A percentile compares a stretch with the other conserved stretches of the same genome.
phyloP scores from a whole-genome alignment of 1,140 invertebrate species.

The Micrasema minimum region DNA sequence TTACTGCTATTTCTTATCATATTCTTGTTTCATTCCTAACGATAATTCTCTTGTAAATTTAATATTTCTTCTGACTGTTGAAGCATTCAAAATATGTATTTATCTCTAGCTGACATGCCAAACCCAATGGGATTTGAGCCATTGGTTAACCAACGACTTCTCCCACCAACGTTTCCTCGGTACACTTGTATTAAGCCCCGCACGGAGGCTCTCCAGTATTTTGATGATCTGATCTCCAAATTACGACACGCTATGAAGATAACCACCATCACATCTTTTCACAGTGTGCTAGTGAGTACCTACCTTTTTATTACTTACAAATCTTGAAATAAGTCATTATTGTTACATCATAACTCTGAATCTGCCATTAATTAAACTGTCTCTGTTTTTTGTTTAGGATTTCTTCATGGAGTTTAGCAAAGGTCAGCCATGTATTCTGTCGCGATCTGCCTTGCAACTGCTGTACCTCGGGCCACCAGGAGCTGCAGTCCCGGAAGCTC shows the following conservation, averaged over 20 bases:
- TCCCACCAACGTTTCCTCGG: slow-evolving; percentile 97
- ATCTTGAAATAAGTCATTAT: too few relatives aligned
- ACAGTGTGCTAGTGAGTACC: slow-evolving; percentile 79
- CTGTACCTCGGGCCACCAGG: slow-evolving; percentile 70
- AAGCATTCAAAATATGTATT: slow-evolving; percentile 11
- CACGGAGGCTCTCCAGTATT: slow-evolving; percentile 84
- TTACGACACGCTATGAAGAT: slow-evolving; percentile 87
- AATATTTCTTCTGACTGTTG: too few relatives aligned
- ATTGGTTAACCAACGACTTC: slow-evolving; percentile 91
- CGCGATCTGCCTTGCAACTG: slow-evolving; percentile 89
- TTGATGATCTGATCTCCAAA: slow-evolving; percentile 83
- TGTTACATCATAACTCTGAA: too few relatives aligned
- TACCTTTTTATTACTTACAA: too few relatives aligned
- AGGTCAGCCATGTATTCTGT: slow-evolving; percentile 92
- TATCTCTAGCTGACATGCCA: slow-evolving; percentile 66
- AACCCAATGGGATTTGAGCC: slow-evolving; percentile 92
- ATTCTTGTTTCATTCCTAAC: too few relatives aligned
- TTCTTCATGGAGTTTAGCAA: slow-evolving; percentile 94
- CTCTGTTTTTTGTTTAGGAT: slow-evolving; percentile 76
- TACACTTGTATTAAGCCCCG: slow-evolving; percentile 93
- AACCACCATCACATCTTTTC: slow-evolving; percentile 81
- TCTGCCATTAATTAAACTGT: too few relatives aligned
- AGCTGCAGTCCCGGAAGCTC: slow-evolving; percentile 48
- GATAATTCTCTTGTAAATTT: too few relatives aligned
- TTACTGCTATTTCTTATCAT: too few relatives aligned